phyloP scores from a whole-genome alignment of 2,113 vertebrate species.

The Dissostichus mawsoni region DNA sequence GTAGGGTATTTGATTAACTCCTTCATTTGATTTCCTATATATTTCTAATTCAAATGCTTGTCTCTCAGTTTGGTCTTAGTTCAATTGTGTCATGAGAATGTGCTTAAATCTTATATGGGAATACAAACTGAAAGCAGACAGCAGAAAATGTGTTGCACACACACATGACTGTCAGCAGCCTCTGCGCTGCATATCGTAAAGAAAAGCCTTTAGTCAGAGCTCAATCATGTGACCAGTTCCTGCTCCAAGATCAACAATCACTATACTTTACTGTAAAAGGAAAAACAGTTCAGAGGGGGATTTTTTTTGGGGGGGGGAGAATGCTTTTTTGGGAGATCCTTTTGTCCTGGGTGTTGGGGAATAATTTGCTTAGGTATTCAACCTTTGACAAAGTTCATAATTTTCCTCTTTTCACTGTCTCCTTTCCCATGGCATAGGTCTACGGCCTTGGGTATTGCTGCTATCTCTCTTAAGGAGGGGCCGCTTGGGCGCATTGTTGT shows the following conservation, averaged over 20 bases:
- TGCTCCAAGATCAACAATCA: background rate
- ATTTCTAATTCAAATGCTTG: background rate
- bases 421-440: no score
- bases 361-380: no score
- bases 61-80: background rate
- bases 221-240: slow-evolving; percentile 48
- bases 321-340: no score
- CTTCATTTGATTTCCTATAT: background rate
- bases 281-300: no score
- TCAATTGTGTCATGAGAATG: background rate
- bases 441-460: no score
- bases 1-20: background rate
- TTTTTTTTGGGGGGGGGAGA: no score
- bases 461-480: no score
- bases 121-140: slow-evolving; percentile 20
- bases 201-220: slow-evolving; percentile 7
- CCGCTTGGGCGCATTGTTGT: no score
- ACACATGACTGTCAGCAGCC: slow-evolving; percentile 62
- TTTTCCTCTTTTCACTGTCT: no score
- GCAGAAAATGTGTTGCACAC: slow-evolving; percentile 1
- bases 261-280: no score
- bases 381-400: no score
- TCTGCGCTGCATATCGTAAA: slow-evolving; percentile 1
- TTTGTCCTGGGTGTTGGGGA: no score
- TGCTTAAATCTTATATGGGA: slow-evolving; percentile 4